Evolutionary conservation across 2,113 vertebrate species (phyloP), one percentile per base, ranked within the genome.

Genomic region (Pollachius pollachius): DNA sequence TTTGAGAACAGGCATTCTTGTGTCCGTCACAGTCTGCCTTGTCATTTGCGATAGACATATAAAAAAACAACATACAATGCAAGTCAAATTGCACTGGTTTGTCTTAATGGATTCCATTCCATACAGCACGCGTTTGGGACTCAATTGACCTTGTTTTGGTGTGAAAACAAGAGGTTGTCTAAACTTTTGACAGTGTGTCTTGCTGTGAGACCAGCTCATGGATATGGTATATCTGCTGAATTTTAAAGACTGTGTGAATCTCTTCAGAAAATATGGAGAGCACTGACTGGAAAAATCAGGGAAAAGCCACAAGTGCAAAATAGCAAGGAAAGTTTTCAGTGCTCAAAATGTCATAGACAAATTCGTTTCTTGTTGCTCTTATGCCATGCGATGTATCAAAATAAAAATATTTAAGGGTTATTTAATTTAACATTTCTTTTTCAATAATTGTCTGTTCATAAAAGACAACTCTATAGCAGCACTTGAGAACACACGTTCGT

Each of bases 181-280:
- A 41, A n/a, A n/a, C 15, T 11, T 48, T 59, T 11, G n/a, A 15
- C 52, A 5, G 25, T 16, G 54, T 62, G 56, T 19, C 66, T 76
- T 76, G 71, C 64, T 30, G 3, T 74, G 89, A 90, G 87, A 80
- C 89, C 89, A 79, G 89, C 89, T 90, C 85, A 71, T 65, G 67
- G 81, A 79, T 86, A 85, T 34, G 30, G 80, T 79, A 77, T 65
- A 70, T 77, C 60, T 48, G 48, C 25, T 16, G 83, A 80, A 83
- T 48, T 48, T 48, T 48, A 48, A 48, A 48, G 41, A 48, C 41
- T 48, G 41, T 48, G 41, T 48, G 41, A 48, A 48, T 48, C 41
- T 9, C 41, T 48, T 48, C 41, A 48, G 12, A 48, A 9, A 48
- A 48, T 57, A 16, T 57, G n/a, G 15, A 57, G 54, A 57, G 54